Percentiles rank a stretch among this genome's conserved stretches.
Evolutionary conservation across 2,888 invertebrate species (phyloP).

Genomic region (Plebejus anna): DNA sequence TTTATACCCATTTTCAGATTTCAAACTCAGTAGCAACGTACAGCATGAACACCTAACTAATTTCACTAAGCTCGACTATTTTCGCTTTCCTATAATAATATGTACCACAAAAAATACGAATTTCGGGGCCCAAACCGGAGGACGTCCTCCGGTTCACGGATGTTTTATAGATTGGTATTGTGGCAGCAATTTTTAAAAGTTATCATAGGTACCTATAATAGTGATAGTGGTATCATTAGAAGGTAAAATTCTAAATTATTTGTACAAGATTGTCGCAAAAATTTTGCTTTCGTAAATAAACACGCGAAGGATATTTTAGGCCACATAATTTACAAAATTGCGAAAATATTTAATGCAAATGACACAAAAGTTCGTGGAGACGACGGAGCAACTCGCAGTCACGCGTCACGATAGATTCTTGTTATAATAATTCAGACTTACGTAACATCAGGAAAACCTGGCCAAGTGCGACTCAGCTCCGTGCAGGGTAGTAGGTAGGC

Average conservation of each 20-base stretch:
- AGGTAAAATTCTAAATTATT: neutral
- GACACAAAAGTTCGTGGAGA: neutral
- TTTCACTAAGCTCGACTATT: neutral
- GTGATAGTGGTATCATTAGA: no score
- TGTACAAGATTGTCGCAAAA: neutral
- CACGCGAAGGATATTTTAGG: neutral
- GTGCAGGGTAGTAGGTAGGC: neutral
- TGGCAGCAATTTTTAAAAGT: neutral
- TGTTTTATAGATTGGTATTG: neutral
- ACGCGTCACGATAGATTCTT: neutral
- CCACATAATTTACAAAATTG: neutral
- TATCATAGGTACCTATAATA: neutral
- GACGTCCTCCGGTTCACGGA: neutral
- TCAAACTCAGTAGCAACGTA: neutral
- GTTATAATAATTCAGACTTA: neutral
- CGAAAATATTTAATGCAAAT: conserved; percentile 2
- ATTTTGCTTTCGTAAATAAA: neutral
- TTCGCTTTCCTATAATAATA: neutral
- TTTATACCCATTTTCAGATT: neutral
- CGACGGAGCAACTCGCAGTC: neutral
- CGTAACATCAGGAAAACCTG: neutral
- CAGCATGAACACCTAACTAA: neutral
- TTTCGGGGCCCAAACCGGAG: neutral
- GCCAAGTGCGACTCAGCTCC: neutral
- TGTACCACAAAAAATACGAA: no score